These are phyloP conservation scores for Anisognathus igniventris DNA, from an alignment of 2,797 vertebrate genomes.

Conservation along the genomic window DNA sequence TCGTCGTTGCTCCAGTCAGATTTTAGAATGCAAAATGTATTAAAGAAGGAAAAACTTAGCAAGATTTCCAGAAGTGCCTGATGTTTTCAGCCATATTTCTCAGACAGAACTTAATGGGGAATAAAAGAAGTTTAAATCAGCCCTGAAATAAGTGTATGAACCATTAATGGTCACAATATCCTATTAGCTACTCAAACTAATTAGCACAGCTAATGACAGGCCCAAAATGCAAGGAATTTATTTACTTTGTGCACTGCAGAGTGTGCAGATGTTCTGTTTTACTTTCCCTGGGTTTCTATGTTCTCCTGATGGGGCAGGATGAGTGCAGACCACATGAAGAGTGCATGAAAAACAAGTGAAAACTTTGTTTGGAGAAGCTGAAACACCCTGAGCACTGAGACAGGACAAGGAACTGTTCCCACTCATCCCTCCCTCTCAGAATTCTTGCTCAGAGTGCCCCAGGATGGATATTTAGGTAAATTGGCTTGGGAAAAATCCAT, in stretches of 20 bases:
- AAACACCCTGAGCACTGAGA: background rate
- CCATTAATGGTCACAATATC: background rate
- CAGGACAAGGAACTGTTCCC: background rate
- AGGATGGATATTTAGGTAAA: background rate
- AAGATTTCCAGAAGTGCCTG: background rate
- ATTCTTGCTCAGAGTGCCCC: fast-evolving
- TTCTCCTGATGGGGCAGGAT: background rate
- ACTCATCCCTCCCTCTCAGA: background rate
- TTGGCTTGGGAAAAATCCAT: fast-evolving
- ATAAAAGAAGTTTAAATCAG: background rate
- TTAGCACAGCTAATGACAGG: background rate
- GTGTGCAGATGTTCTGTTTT: background rate
- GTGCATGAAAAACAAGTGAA: background rate
- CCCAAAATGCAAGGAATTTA: background rate
- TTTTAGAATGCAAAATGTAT: background rate
- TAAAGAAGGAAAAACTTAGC: background rate
- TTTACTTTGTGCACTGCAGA: background rate
- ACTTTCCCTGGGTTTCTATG: fast-evolving
- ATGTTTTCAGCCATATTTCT: background rate
- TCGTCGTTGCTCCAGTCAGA: background rate
- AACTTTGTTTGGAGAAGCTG: fast-evolving
- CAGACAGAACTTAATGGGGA: background rate
- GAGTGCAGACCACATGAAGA: background rate
- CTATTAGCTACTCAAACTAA: background rate
- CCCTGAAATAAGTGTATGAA: background rate